Percentiles rank a stretch among this genome's conserved stretches.
phyloP scores from a whole-genome alignment of 92 coral and sea anemone species.

The Zoanthus gigantus region DNA sequence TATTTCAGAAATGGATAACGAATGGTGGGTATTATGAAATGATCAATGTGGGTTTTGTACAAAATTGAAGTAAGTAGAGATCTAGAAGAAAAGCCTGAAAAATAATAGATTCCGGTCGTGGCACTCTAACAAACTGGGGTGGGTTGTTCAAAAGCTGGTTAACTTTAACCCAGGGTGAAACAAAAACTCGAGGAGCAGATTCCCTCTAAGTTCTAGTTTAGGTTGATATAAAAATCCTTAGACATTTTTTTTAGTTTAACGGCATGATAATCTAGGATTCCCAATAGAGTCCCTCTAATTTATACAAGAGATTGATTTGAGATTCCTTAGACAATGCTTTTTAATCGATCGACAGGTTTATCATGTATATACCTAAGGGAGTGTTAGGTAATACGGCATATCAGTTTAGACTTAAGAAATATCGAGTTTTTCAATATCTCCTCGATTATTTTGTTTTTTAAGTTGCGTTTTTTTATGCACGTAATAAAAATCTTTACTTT shows the following conservation, averaged over 20 bases:
- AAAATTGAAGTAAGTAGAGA: too few species aligned
- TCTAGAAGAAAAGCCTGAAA: too few species aligned
- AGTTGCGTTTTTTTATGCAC: too few species aligned
- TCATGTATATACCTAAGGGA: neutral
- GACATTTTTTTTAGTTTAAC: neutral
- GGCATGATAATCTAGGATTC: neutral
- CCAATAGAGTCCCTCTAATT: neutral
- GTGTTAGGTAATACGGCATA: too few species aligned
- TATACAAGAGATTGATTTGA: neutral
- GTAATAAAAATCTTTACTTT: neutral
- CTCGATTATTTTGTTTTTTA: too few species aligned
- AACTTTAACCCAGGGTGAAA: neutral
- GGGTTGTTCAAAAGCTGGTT: neutral
- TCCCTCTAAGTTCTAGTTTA: neutral
- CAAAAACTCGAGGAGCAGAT: too few species aligned
- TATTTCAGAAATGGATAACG: constrained; percentile 91
- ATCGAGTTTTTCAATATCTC: too few species aligned
- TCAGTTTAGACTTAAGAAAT: too few species aligned
- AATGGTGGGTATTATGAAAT: constrained; percentile 70
- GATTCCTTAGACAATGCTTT: neutral
- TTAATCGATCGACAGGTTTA: neutral
- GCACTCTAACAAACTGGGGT: too few species aligned
- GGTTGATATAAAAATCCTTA: neutral
- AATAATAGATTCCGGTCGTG: too few species aligned
- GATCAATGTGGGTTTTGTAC: too few species aligned